Conservation (phyloP, 2,888 invertebrate species). For the Mechanitis messenoides region DNA sequence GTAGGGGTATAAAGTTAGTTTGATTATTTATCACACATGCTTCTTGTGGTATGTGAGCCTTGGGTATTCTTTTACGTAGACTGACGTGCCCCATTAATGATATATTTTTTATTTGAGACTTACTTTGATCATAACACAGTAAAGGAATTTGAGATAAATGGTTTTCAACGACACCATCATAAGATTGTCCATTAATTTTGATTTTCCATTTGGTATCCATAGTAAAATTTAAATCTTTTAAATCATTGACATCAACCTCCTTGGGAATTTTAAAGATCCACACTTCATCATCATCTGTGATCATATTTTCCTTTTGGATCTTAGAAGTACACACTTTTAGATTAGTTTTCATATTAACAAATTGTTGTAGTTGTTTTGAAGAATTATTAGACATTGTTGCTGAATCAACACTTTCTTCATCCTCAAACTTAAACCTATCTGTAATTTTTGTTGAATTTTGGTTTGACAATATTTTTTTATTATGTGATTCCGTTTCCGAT, state of each 20-base stretch:
- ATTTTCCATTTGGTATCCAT: constrained; percentile 51
- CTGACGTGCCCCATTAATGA: constrained; percentile 35
- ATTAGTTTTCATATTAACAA: constrained; percentile 38
- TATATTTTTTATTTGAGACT: constrained; percentile 40
- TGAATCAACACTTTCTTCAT: constrained; percentile 25
- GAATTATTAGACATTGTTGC: constrained; percentile 17
- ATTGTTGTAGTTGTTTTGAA: constrained; percentile 39
- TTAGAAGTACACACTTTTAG: constrained; percentile 35
- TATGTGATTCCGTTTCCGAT: constrained; percentile 8
- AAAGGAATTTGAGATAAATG: constrained; percentile 34
- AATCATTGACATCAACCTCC: constrained; percentile 42
- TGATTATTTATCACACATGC: constrained; percentile 42
- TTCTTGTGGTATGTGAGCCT: constrained; percentile 46
- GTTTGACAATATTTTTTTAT: constrained; percentile 13
- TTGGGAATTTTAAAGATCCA: constrained; percentile 55
- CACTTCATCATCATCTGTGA: constrained; percentile 52
- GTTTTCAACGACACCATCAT: constrained; percentile 42
- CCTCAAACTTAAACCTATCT: constrained; percentile 55
- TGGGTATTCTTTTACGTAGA: constrained; percentile 55
- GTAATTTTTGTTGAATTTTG: constrained; percentile 36
- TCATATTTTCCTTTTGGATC: constrained; percentile 24
- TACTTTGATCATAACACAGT: constrained; percentile 33
- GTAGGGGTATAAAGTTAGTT: constrained; percentile 52
- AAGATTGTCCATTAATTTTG: constrained; percentile 52
- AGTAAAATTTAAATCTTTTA: constrained; percentile 39